Percentiles rank a stretch among this genome's conserved stretches.
Evolutionary conservation across 64 coral and sea anemone species (phyloP).

Genomic region (Orbicella faveolata): DNA sequence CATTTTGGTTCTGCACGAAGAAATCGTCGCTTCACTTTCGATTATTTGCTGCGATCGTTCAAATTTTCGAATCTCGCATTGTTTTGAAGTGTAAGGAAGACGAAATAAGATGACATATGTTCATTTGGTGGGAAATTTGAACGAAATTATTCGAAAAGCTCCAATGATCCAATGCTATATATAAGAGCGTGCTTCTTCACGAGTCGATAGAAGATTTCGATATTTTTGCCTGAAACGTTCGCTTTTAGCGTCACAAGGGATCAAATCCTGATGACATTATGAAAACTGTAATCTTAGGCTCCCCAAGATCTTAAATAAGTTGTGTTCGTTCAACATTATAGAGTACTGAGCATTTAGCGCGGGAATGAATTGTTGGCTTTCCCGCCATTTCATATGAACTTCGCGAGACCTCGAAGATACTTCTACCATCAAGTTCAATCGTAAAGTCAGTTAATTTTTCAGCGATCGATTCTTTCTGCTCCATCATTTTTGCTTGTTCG

Average conservation of each 20-base stretch:
- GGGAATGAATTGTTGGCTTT: background rate
- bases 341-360: background rate
- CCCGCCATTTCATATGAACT: conserved; percentile 24
- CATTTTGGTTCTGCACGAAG: conserved; percentile 14
- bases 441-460: too few species aligned
- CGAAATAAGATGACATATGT: background rate
- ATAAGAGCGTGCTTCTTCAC: too few species aligned
- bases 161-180: too few species aligned
- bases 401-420: background rate
- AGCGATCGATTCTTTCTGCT: too few species aligned
- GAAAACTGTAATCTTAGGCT: too few species aligned
- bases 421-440: too few species aligned
- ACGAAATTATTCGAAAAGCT: background rate
- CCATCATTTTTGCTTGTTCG: too few species aligned
- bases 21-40: background rate
- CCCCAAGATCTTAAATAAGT: too few species aligned
- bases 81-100: background rate
- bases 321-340: background rate
- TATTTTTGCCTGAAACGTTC: too few species aligned
- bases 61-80: background rate
- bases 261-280: too few species aligned
- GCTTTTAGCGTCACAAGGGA: too few species aligned
- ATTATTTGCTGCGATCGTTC: background rate
- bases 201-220: too few species aligned
- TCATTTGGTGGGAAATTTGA: background rate